Evolutionary conservation across 2,888 invertebrate genomes (phyloP).

Genomic region (Mylabris sibirica): DNA sequence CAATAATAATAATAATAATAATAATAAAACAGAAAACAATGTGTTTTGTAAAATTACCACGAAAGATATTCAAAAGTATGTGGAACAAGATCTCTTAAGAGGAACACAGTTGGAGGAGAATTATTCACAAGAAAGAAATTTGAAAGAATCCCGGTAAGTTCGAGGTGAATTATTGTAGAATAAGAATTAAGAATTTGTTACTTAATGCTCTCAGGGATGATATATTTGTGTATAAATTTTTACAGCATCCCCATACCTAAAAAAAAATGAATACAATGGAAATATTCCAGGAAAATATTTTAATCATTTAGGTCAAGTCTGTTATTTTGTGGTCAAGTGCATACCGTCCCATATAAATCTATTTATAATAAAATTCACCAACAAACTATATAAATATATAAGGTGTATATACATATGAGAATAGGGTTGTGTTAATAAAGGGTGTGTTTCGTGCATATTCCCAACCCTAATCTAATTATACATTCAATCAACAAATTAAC

Average conservation of each 20-base stretch:
- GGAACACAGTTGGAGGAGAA: neutral
- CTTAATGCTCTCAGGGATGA: too few species aligned
- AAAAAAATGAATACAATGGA: conserved; percentile 19
- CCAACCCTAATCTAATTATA: neutral
- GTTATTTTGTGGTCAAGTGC: conserved; percentile 41
- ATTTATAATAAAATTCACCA: conserved; percentile 36
- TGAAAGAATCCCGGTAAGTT: neutral
- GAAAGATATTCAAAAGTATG: neutral
- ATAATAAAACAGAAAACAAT: neutral
- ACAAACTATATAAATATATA: conserved; percentile 30
- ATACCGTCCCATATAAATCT: conserved; percentile 36
- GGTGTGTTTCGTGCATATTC: neutral
- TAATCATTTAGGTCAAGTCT: conserved; percentile 38
- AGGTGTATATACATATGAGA: neutral
- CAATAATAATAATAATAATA: neutral
- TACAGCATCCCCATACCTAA: too few species aligned
- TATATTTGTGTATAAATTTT: too few species aligned
- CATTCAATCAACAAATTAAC: too few species aligned
- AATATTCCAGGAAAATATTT: conserved; percentile 34
- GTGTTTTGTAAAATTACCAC: neutral
- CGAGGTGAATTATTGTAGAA: too few species aligned
- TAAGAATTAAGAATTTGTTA: too few species aligned
- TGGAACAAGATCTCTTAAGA: neutral
- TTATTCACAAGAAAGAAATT: neutral
- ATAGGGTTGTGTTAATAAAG: neutral